phyloP scores from a whole-genome alignment of 2,797 vertebrate species.

The Scomberomorus guttatus region DNA sequence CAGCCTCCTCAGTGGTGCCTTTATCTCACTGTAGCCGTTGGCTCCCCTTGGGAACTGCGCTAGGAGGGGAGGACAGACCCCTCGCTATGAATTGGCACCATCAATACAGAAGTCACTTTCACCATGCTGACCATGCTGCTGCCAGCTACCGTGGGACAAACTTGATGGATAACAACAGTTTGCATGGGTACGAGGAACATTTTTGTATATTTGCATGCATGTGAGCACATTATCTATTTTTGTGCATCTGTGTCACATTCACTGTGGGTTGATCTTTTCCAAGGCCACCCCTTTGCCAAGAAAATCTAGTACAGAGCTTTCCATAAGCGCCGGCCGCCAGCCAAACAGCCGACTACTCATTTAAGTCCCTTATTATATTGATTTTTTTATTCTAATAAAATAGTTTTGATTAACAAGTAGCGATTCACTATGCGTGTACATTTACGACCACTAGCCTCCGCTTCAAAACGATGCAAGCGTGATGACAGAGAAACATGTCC shows the following conservation, averaged over 20 bases:
- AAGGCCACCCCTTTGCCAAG: background rate
- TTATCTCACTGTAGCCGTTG: conserved; percentile 68
- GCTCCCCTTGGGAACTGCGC: conserved; percentile 59
- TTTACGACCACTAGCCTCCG: no score
- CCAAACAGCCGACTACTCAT: no score
- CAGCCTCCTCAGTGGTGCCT: conserved; percentile 61
- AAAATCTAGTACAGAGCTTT: background rate
- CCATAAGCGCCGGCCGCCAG: no score
- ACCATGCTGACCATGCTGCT: conserved; percentile 16
- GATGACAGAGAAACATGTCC: no score
- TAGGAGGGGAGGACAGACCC: conserved; percentile 33
- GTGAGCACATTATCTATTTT: background rate
- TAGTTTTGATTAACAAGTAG: no score
- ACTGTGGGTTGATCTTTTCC: background rate
- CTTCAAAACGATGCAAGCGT: no score
- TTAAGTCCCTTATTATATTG: no score
- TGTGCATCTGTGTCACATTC: conserved; percentile 18
- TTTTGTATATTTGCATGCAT: conserved; percentile 18
- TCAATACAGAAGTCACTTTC: conserved; percentile 55
- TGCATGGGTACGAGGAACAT: background rate
- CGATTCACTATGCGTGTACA: no score
- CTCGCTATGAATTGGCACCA: conserved; percentile 42
- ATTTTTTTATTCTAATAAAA: no score
- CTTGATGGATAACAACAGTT: conserved; percentile 13
- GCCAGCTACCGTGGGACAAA: conserved; percentile 22